Percentiles rank a stretch among this genome's conserved stretches.
These are phyloP conservation scores for Holothuria glaberrima DNA, from an alignment of 35 echinoderm and acorn worm species.

Conservation along the genomic window DNA sequence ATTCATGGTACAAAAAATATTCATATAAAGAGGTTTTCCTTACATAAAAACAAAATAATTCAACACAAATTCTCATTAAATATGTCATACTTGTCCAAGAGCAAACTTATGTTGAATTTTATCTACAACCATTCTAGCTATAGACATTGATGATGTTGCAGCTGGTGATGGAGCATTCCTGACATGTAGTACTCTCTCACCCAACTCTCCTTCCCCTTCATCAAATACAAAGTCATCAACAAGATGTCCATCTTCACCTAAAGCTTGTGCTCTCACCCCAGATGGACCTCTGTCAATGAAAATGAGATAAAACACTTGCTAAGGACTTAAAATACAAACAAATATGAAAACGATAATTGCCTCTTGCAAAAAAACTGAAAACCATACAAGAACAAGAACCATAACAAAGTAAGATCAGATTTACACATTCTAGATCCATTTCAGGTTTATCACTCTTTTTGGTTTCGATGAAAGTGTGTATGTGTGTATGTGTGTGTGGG, in stretches of 20 bases:
- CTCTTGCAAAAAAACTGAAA: no score
- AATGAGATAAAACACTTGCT: neutral
- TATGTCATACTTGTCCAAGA: neutral
- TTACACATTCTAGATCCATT: no score
- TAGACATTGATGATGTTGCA: constrained; percentile 88
- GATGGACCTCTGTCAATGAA: constrained; percentile 82
- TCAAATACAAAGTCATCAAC: constrained; percentile 99
- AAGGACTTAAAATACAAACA: no score
- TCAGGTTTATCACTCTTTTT: no score
- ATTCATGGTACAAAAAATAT: no score
- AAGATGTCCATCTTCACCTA: constrained; percentile 81
- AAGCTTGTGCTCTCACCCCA: constrained; percentile 90
- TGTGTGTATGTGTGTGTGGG: no score
- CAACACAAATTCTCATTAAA: neutral
- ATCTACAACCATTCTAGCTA: constrained; percentile 90
- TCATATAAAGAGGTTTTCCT: neutral
- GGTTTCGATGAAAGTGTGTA: no score
- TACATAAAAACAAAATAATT: neutral
- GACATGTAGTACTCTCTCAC: constrained; percentile 80
- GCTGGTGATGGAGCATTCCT: constrained; percentile 95
- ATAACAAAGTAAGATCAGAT: no score
- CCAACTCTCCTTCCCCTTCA: constrained; percentile 70
- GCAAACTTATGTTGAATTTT: constrained; percentile 81
- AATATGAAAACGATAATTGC: no score
- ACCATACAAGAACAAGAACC: no score